Evolutionary conservation across 2,888 invertebrate genomes (phyloP), one percentile per base, ranked within the genome.

Genomic region (Fragum fragum): DNA sequence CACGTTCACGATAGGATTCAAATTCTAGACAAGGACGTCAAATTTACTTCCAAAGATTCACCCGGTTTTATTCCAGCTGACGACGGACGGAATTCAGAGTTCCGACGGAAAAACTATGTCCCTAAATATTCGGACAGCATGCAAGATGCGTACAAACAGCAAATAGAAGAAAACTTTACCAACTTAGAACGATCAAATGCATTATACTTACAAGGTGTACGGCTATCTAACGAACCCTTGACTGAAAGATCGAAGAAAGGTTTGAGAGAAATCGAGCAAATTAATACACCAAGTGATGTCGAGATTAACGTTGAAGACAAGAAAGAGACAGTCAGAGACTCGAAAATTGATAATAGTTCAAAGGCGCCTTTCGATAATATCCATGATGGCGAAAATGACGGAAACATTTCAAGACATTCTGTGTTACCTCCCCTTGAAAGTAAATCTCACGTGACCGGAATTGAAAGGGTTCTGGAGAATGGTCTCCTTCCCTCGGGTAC

Each of bases 71-170:
- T 23, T 6, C 39, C 66, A 42, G 21, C 66, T 36, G 66, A 66
- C 42, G 66, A 66, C 42, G 66, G 66, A 11, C n/a, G 66, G 23
- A 42, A 26, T 23, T 42, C 39, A 1, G 66, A 66, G 11, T 66
- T 23, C 36, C 66, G 42, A 42, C n/a, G 66, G 42, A n/a, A 26
- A 66, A 28, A 42, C 26, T 21, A 36, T 14, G 14, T 16, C 5
- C 66, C 66, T 2, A 66, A 66, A 42, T 11, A 9, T 23, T 14
- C 66, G 26, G 66, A 66, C 39, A 66, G 23, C 11, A 42, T 66
- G 42, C 66, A 66, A 66, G 66, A 66, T 21, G 66, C 66, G 23
- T 42, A 23, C 26, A 66, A 26, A 26, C 66, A 66, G 26, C 66
- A 66, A 26, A 66, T 66, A 21, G 66, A 36, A 5, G 66, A 66